Evolutionary conservation across 2,888 invertebrate species (phyloP).

Genomic region (Netelia virgata): DNA sequence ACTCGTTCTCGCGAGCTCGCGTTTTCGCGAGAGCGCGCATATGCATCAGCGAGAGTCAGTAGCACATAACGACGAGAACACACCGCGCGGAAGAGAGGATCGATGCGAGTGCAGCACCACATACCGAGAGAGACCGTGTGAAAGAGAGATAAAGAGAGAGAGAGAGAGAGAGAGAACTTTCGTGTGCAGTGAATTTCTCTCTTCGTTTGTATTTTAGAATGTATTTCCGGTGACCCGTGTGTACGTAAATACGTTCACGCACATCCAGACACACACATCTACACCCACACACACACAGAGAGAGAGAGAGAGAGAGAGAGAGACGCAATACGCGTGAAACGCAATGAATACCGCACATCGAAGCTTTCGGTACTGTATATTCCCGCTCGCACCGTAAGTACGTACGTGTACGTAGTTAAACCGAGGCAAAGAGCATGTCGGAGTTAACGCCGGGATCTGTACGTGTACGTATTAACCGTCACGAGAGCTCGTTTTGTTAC

Average conservation of each 20-base stretch:
- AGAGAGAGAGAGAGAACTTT: conserved; percentile 7
- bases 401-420: conserved; percentile 35
- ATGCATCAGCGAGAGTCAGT: conserved; percentile 16
- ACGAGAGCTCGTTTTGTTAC: conserved; percentile 54
- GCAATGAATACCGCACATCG: conserved; percentile 12
- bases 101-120: conserved; percentile 32
- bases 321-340: neutral
- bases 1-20: conserved; percentile 21
- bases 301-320: too few relatives aligned
- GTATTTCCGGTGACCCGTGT: neutral
- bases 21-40: conserved; percentile 30
- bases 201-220: neutral
- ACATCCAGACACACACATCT: neutral
- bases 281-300: too few relatives aligned
- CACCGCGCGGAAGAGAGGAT: conserved; percentile 42
- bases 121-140: neutral
- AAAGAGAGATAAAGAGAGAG: neutral
- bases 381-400: neutral
- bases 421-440: conserved; percentile 49
- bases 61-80: conserved; percentile 2
- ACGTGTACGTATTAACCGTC: conserved; percentile 14
- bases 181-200: conserved; percentile 33
- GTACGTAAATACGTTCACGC: neutral
- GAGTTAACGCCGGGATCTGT: conserved; percentile 22
- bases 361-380: neutral